Base-by-base conservation (phyloP, 2,797 vertebrate species). In the Falco cherrug region DNA sequence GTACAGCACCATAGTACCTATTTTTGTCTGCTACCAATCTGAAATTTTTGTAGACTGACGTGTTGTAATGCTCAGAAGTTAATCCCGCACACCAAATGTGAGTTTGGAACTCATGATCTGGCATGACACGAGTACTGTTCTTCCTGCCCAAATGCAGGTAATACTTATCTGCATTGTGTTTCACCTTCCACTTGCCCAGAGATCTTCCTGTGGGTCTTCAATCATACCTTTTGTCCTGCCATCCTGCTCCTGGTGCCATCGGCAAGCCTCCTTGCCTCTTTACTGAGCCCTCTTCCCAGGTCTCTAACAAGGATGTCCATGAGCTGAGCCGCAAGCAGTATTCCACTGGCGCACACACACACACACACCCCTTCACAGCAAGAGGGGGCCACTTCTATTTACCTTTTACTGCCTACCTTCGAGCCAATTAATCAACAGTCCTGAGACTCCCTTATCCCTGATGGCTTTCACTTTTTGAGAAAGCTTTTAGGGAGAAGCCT, bases 241-340 rank as follows among this genome's bases (percentile, higher is more conserved):
- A 12, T 41, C 35, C 25, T 45, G 41, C 1, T 7, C 48, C 10
- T 3, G 5, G 17, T 25, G 60, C 45, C 3, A 6, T 2, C 12
- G 20, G 29, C 43, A 47, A 53, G 19, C 10, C 26, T 78, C 60
- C 26, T 39, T 11, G 11, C 16, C 37, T 68, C 54, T 35, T 31
- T 17, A n/a, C 48, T 9, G 25, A 68, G 48, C 37, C n/a, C 21
- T 68, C 19, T 50, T 29, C 53, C 48, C 43, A 41, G 21, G 54
- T 26, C 65, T 76, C 53, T 11, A 47, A 10, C 31, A 22, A 80
- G 15, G 5, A 20, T 0, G 6, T 15, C 71, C 33, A 31, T 1
- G 13, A 71, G 65, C 41, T 50, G 5, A 35, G 26, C 1, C 45
- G 56, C 50, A 45, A 57, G 39, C 85, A 35, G n/a, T 11, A 16